Base-by-base conservation (phyloP, 2,888 invertebrate species). In the Agrotis clavis region DNA sequence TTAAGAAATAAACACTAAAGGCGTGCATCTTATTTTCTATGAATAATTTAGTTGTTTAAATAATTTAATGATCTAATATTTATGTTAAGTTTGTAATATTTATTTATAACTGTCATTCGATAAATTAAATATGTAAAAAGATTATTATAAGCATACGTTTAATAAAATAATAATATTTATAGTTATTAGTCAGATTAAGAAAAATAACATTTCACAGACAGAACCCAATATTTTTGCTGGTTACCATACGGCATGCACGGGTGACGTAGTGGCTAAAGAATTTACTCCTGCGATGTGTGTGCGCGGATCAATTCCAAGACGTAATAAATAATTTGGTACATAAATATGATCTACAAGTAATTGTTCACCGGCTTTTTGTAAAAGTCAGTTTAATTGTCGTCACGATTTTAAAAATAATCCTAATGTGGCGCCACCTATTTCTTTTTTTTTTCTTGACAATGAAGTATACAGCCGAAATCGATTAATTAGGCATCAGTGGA, bases 11-110 rank as follows among this genome's bases (percentile, higher is more conserved):
- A 21, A 63, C 5, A 50, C 45, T 45, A 53, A 59, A 57, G 14
- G 4, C n/a, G 47, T 14, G 11, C 21, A 19, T 59, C 16, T 71
- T 71, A 16, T 11, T 56, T n/a, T 50, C 0, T 21, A 35, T 71
- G 21, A 78, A 79, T 79, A 54, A 64, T 74, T 54, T 45, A 71
- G 53, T 48, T 18, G 77, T 77, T 78, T 51, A 54, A 30, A 51
- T 45, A 45, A 41, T 4, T 18, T 25, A 11, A 51, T 47, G 13
- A 6, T 47, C 11, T 2, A 30, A 59, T 48, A 45, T 64, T 64
- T 35, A 35, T 19, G 7, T 59, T 47, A 14, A 25, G 16, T 35
- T 45, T 77, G 30, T 21, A 50, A 45, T 68, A 54, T 13, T 25
- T 67, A 54, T 63, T 64, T 19, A 35, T 21, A 21, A 2, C 4